These are phyloP conservation scores for Chironomus riparius DNA, from an alignment of 2,888 invertebrate genomes.

Conservation along the genomic window DNA sequence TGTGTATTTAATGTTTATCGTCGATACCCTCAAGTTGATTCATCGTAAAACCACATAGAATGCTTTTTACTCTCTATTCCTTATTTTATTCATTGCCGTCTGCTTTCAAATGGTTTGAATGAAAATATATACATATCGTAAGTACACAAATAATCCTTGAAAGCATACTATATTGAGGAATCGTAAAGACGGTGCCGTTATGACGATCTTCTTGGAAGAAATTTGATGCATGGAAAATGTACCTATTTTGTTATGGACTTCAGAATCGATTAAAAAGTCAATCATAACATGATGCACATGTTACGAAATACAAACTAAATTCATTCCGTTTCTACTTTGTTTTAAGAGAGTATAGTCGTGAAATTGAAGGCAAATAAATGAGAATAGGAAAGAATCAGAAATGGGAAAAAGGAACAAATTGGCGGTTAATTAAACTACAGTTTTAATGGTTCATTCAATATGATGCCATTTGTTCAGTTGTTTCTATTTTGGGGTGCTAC, in stretches of 20 bases:
- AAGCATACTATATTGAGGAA: not conserved
- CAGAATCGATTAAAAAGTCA: not conserved
- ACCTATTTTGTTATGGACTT: not conserved
- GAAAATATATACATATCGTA: not conserved
- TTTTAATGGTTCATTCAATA: not conserved
- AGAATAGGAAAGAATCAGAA: not conserved
- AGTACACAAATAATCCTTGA: not conserved
- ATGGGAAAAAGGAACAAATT: not conserved
- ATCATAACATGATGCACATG: not conserved
- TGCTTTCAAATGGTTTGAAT: not conserved
- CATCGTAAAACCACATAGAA: not conserved
- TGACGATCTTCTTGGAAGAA: not conserved
- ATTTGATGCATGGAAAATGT: not conserved
- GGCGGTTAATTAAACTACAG: constrained; percentile 11
- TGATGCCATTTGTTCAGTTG: not conserved
- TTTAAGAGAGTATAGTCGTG: not conserved
- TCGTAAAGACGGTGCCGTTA: not conserved
- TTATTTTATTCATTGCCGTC: constrained; percentile 3
- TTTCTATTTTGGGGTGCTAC: not conserved
- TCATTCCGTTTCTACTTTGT: no score
- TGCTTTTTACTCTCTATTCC: not conserved
- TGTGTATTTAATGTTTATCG: constrained; percentile 8
- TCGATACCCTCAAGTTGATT: not conserved
- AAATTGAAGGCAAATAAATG: not conserved
- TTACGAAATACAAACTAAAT: no score